Evolutionary conservation across 2,888 invertebrate species (phyloP).

Genomic region (Polymixis lichenea): DNA sequence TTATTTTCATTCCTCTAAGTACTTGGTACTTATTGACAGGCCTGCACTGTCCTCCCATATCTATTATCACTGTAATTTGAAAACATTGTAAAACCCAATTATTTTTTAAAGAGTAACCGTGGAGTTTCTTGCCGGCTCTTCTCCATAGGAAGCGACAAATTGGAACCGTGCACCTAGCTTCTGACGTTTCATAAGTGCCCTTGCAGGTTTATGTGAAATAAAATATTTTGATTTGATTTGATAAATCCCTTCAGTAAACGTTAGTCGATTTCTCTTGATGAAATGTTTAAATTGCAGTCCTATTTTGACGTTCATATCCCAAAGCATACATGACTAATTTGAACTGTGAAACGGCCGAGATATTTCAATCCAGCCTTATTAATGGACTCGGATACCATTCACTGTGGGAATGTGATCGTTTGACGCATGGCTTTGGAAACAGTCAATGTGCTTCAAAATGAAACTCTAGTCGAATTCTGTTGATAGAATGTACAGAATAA

Average conservation of each 20-base stretch:
- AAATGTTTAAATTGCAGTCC: neutral
- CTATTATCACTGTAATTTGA: too few species aligned
- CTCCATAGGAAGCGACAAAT: too few species aligned
- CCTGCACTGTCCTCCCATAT: too few species aligned
- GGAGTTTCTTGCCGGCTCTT: too few species aligned
- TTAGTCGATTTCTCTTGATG: neutral
- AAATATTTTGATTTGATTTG: too few species aligned
- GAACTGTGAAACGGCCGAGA: constrained; percentile 16
- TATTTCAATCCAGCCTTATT: constrained; percentile 37
- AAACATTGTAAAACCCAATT: too few species aligned
- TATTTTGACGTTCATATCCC: constrained; percentile 29
- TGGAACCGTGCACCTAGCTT: too few species aligned
- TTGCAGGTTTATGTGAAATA: too few species aligned
- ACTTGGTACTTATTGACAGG: too few species aligned
- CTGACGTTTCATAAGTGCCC: too few species aligned
- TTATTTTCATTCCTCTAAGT: too few species aligned
- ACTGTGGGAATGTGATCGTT: constrained; percentile 7
- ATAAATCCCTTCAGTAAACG: neutral
- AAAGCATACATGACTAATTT: constrained; percentile 38
- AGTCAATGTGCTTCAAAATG: constrained; percentile 6
- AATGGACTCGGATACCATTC: constrained; percentile 25
- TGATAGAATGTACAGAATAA: neutral
- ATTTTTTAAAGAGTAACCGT: too few species aligned
- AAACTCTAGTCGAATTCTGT: neutral
- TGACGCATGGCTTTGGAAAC: constrained; percentile 17